phyloP scores from a whole-genome alignment of 2,113 vertebrate genomes.

The Danionella cerebrum region DNA sequence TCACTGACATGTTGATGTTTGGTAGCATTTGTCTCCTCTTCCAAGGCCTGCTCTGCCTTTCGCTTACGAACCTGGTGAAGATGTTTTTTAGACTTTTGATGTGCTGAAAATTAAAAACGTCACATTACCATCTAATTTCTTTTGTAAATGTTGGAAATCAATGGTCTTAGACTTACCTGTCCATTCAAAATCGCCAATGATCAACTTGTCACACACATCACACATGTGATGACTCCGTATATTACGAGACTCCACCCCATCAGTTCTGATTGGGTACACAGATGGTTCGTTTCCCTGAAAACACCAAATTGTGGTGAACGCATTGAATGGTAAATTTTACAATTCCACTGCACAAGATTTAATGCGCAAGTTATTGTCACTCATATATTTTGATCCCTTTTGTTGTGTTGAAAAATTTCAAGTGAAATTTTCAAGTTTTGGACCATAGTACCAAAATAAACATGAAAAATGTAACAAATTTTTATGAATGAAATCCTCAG shows the following conservation, averaged over 20 bases:
- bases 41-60: constrained; percentile 49
- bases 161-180: constrained; percentile 66
- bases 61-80: constrained; percentile 75
- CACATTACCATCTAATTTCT: neutral
- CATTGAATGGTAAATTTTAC: too few species aligned
- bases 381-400: too few species aligned
- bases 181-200: constrained; percentile 93
- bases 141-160: neutral
- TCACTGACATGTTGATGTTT: constrained; percentile 15
- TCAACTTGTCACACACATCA: constrained; percentile 77
- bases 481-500: too few species aligned
- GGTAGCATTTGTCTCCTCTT: neutral
- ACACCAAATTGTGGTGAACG: too few species aligned
- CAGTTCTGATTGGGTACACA: constrained; percentile 65
- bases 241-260: constrained; percentile 56
- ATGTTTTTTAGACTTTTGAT: constrained; percentile 86
- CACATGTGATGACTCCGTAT: constrained; percentile 73
- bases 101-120: constrained; percentile 63
- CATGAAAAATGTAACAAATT: too few species aligned
- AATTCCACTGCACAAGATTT: too few species aligned
- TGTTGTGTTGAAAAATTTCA: too few species aligned
- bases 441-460: too few species aligned
- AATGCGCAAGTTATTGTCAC: too few species aligned
- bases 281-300: constrained; percentile 67
- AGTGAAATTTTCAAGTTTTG: too few species aligned